Evolutionary conservation across 2,113 vertebrate species (phyloP).

Genomic region (Psittacula cyanocephala): DNA sequence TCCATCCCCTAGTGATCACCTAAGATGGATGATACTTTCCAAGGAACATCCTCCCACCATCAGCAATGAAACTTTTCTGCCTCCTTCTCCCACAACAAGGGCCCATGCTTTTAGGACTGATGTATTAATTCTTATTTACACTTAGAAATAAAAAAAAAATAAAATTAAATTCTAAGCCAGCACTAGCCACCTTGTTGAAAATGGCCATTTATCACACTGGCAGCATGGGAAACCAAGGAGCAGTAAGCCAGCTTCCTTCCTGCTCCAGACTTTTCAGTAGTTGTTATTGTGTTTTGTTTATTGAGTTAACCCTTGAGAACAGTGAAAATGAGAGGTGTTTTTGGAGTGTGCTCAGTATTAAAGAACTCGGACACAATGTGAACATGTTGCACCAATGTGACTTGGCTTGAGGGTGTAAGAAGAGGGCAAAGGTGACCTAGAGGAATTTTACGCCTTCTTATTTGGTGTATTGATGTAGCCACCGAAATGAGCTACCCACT

Average conservation of each 20-base stretch:
- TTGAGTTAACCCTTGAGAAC: neutral
- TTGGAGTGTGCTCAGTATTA: neutral
- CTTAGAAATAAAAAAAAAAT: neutral
- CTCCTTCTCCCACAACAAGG: neutral
- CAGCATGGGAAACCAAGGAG: neutral
- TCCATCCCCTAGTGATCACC: accelerated
- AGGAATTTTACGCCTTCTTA: neutral
- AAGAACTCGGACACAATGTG: neutral
- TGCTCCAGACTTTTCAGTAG: neutral
- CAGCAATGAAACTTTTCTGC: neutral
- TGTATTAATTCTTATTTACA: neutral
- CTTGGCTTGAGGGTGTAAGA: neutral
- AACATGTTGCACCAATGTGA: neutral
- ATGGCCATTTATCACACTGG: neutral
- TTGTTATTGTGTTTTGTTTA: constrained; percentile 32
- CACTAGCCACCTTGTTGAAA: neutral
- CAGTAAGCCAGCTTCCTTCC: constrained; percentile 36
- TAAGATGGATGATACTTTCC: neutral
- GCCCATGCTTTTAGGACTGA: neutral
- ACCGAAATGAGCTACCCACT: neutral
- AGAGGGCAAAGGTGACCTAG: neutral
- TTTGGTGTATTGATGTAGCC: neutral
- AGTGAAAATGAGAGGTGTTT: neutral
- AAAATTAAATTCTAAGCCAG: neutral
- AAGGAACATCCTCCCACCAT: neutral